Evolutionary conservation across 1,140 invertebrate species (phyloP).

Genomic region (Brachionus koreanus): DNA sequence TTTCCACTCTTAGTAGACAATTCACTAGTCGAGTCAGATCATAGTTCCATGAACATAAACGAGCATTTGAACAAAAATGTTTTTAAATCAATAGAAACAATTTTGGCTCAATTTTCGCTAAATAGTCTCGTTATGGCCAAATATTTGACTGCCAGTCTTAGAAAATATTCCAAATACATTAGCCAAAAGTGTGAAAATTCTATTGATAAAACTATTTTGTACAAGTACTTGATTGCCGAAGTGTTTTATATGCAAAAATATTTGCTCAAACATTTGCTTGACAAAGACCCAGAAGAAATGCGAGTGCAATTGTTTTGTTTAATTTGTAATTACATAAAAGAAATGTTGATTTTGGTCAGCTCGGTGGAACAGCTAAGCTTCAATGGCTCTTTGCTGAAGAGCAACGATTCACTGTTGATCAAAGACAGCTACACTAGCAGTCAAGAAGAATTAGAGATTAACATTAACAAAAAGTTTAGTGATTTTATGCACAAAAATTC

Average conservation of each 20-base stretch:
- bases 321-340: not conserved
- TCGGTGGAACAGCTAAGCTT: not conserved
- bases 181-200: not conserved
- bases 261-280: not conserved
- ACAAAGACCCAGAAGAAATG: not conserved
- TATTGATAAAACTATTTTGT: not conserved
- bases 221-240: conserved; percentile 16
- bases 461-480: not conserved
- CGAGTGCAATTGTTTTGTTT: not conserved
- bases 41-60: not conserved
- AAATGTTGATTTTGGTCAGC: not conserved
- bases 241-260: not conserved
- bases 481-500: conserved; percentile 26
- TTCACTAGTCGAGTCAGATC: not conserved
- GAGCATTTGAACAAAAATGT: not conserved
- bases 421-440: not conserved
- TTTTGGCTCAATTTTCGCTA: not conserved
- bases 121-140: conserved; percentile 3
- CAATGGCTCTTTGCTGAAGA: not conserved
- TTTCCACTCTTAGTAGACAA: conserved; percentile 7
- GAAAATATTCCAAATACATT: not conserved
- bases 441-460: not conserved
- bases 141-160: not conserved
- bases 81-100: not conserved
- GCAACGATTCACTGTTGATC: not conserved